phyloP scores from a whole-genome alignment of 2,888 invertebrate species.

The Norana najaformis region DNA sequence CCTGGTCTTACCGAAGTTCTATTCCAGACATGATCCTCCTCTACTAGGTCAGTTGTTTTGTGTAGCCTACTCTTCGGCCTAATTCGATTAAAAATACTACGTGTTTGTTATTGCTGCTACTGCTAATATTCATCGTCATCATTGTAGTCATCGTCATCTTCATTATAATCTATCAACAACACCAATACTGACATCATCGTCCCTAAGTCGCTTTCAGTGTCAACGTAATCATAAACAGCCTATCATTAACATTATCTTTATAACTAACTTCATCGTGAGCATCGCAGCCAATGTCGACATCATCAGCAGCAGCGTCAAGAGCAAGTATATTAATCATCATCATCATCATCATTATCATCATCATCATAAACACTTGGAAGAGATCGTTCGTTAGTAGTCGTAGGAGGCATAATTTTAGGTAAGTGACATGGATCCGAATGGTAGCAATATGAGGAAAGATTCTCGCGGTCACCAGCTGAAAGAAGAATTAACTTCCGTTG shows the following conservation, averaged over 20 bases:
- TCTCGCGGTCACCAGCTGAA: background rate
- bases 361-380: constrained; percentile 26
- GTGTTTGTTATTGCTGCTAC: background rate
- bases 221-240: background rate
- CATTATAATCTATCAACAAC: background rate
- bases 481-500: background rate
- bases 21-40: background rate
- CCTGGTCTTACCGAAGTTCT: background rate
- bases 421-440: background rate
- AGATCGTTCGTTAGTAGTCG: background rate
- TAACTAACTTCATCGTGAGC: constrained; percentile 24
- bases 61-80: too few species aligned
- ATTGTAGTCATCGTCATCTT: constrained; percentile 24
- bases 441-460: too few species aligned
- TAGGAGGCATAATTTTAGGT: background rate
- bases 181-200: constrained; percentile 5
- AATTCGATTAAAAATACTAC: too few species aligned
- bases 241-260: constrained; percentile 25
- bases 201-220: background rate
- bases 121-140: background rate
- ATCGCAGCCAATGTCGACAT: constrained; percentile 31
- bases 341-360: constrained; percentile 34
- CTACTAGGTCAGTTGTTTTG: background rate
- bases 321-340: constrained; percentile 32
- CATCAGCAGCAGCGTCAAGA: constrained; percentile 24